Conservation (phyloP, 1,140 invertebrate species). For the Hylaeus volcanicus region DNA sequence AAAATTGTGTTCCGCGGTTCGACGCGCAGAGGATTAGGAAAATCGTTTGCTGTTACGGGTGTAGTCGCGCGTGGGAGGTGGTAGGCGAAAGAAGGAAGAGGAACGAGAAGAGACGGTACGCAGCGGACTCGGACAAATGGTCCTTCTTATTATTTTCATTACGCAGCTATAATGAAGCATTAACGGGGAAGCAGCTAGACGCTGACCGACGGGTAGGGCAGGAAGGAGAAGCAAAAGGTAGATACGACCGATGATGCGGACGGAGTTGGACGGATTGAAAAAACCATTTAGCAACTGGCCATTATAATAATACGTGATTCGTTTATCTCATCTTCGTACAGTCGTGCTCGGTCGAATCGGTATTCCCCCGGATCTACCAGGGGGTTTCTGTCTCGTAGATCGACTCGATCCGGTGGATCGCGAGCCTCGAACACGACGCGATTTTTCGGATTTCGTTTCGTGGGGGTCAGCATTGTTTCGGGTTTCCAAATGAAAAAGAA, state of each 20-base stretch:
- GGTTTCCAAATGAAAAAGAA: background rate
- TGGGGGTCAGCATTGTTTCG: slow-evolving; percentile 4
- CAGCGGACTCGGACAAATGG: slow-evolving; percentile 70
- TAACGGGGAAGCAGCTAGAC: slow-evolving; percentile 59
- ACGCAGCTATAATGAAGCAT: slow-evolving; percentile 79
- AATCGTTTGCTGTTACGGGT: background rate
- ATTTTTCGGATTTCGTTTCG: slow-evolving; percentile 33
- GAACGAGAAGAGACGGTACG: slow-evolving; percentile 21
- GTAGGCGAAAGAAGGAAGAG: background rate
- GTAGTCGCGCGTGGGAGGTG: background rate
- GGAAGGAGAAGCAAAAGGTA: slow-evolving; percentile 38
- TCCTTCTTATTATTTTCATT: slow-evolving; percentile 80
- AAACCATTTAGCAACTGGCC: slow-evolving; percentile 81
- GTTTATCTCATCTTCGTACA: slow-evolving; percentile 74
- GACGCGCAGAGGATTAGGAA: background rate
- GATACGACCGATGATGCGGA: slow-evolving; percentile 52
- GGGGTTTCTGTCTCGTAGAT: slow-evolving; percentile 12
- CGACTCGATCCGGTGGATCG: slow-evolving; percentile 7
- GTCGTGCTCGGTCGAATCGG: slow-evolving; percentile 53
- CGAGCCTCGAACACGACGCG: slow-evolving; percentile 1
- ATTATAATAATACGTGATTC: slow-evolving; percentile 82
- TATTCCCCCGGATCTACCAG: slow-evolving; percentile 31
- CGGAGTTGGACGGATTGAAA: slow-evolving; percentile 77
- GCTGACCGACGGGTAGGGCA: slow-evolving; percentile 23
- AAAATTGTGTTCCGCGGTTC: slow-evolving; percentile 1